Base-by-base conservation (phyloP, 1,140 invertebrate genomes). In the Lepidurus packardi region DNA sequence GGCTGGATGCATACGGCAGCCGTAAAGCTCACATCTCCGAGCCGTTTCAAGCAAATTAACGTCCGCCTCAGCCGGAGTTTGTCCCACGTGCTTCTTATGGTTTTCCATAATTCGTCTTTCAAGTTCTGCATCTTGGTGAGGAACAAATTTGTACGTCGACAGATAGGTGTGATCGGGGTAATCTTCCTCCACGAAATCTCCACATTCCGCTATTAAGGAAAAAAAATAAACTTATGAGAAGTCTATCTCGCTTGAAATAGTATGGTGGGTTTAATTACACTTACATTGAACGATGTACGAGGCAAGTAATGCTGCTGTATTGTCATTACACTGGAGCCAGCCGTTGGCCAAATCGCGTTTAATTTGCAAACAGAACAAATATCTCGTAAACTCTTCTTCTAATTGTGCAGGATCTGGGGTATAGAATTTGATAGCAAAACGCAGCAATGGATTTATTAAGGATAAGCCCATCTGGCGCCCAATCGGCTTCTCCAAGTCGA, bases 101-200 rank as follows among this genome's bases (percentile, higher is more conserved):
- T 98, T 98, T 84, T 99, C 97, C 94, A 98, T 97, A 78, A 99
- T 98, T 85, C 94, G 91, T 79, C 92, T 89, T 86, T 99, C 95
- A 82, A 99, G 90, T 83, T 97, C 94, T 73, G 89, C 89, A 84
- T 97, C 95, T 86, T 99, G 97, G 82, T 96, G 92, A 65, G 96
- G 97, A 80, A 99, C 92, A 88, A 99, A 98, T 85, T 96, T 95
- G 85, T 97, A 96, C 25, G 91, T 91, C 80, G 94, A 94, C 80
- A 99, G 89, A 87, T 99, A 99, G 9, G 93, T 94, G 84, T 96
- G 93, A 88, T 99, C 96, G 8, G 94, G 94, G 86, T 99, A 99
- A 85, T 99, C 97, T 84, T 98, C 97, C n/a, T 93, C 90, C 73
- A 94, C 93, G 86, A 92, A 99, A 88, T 99, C 98, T 8, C 98